A percentile compares a stretch with the other conserved stretches of the same genome.
Evolutionary conservation across 2,888 invertebrate genomes (phyloP).

Genomic region (Lepidochrysops patricia): DNA sequence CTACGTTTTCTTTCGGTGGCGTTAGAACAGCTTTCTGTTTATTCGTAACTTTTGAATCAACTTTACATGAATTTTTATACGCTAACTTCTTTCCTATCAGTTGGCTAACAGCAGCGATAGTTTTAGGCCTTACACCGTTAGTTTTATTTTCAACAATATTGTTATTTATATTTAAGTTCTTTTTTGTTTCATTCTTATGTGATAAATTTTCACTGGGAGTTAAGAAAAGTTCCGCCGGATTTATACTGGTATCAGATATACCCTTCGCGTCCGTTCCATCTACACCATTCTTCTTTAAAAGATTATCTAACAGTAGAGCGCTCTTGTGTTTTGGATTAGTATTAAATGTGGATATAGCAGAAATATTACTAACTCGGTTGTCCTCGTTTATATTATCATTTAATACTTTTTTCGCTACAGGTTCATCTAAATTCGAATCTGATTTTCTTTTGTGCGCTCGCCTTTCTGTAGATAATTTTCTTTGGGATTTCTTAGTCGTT

Average conservation of each 20-base stretch:
- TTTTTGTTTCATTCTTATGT: constrained; percentile 48
- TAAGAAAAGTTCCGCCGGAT: constrained; percentile 65
- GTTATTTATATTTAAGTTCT: constrained; percentile 64
- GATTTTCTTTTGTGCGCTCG: constrained; percentile 64
- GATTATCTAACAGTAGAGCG: constrained; percentile 68
- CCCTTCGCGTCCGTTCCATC: constrained; percentile 61
- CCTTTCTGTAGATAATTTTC: constrained; percentile 47
- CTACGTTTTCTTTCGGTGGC: constrained; percentile 37
- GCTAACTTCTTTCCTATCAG: constrained; percentile 56
- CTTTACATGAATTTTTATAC: constrained; percentile 53
- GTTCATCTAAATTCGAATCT: constrained; percentile 34
- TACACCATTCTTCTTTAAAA: constrained; percentile 74
- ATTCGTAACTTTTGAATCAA: constrained; percentile 55
- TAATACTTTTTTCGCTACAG: constrained; percentile 46
- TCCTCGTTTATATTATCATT: constrained; percentile 47
- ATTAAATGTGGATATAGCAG: constrained; percentile 32
- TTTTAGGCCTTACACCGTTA: constrained; percentile 50
- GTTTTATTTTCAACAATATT: constrained; percentile 56
- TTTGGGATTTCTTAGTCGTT: constrained; percentile 38
- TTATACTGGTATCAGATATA: constrained; percentile 50
- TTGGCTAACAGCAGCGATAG: constrained; percentile 57
- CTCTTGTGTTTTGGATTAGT: constrained; percentile 62
- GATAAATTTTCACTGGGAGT: constrained; percentile 49
- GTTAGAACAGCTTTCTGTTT: constrained; percentile 61
- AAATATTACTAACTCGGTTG: constrained; percentile 38